Conservation (phyloP, 2,113 vertebrate species). For the Cardinalis cardinalis region DNA sequence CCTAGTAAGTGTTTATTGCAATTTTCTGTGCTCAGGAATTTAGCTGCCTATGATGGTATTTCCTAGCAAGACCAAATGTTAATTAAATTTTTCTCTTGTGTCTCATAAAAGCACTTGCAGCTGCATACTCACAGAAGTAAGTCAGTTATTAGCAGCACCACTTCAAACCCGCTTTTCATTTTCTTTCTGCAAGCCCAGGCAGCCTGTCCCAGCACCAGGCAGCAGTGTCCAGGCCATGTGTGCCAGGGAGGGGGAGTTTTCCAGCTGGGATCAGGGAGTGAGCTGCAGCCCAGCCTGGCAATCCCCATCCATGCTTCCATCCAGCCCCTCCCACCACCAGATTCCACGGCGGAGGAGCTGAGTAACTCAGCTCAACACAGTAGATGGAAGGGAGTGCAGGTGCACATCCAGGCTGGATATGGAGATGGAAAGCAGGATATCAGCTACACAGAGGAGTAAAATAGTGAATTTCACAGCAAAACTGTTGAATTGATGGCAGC, state of each 20-base stretch:
- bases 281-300: neutral
- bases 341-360: neutral
- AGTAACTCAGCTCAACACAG: neutral
- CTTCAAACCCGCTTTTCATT: neutral
- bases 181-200: neutral
- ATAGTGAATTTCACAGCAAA: neutral
- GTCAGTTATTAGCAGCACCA: neutral
- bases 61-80: neutral
- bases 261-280: neutral
- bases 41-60: neutral
- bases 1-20: neutral
- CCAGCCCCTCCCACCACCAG: accelerated
- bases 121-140: neutral
- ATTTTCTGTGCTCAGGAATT: neutral
- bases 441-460: neutral
- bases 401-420: neutral
- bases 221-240: neutral
- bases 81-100: neutral
- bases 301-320: neutral
- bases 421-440: neutral
- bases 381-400: neutral
- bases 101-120: neutral
- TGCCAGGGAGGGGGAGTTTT: neutral
- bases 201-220: neutral
- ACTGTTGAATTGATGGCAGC: neutral